Evolutionary conservation across 2,888 invertebrate genomes (phyloP).

Genomic region (Phasia obesa): DNA sequence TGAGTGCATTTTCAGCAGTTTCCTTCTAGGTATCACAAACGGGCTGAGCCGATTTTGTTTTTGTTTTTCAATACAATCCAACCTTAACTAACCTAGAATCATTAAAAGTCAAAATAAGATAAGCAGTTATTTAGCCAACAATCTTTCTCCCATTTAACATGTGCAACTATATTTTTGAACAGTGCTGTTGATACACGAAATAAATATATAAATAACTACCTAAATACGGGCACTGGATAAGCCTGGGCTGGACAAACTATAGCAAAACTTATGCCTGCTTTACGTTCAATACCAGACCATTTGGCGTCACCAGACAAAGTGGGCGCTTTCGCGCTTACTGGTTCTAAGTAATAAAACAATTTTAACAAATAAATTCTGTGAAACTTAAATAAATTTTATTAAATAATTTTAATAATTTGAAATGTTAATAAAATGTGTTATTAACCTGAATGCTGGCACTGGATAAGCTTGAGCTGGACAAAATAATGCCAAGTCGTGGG

Average conservation of each 20-base stretch:
- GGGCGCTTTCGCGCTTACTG: slow-evolving; percentile 88
- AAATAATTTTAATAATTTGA: neutral
- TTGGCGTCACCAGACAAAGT: slow-evolving; percentile 88
- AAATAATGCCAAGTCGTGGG: slow-evolving; percentile 86
- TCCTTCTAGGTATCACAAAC: too few species aligned
- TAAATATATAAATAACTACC: slow-evolving; percentile 81
- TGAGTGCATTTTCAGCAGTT: too few species aligned
- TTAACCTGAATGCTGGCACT: slow-evolving; percentile 86
- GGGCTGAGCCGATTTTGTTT: too few species aligned
- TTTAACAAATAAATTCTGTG: neutral
- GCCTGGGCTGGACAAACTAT: slow-evolving; percentile 90
- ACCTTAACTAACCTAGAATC: too few species aligned
- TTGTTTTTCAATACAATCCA: too few species aligned
- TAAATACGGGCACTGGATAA: slow-evolving; percentile 86
- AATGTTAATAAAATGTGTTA: neutral
- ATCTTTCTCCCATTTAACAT: too few species aligned
- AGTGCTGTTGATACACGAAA: too few species aligned
- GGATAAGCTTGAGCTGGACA: slow-evolving; percentile 92
- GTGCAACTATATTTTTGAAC: too few species aligned
- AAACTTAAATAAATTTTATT: too few species aligned
- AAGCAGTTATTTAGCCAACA: too few species aligned
- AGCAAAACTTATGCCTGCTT: slow-evolving; percentile 79
- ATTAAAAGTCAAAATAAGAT: too few species aligned
- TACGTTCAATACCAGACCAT: slow-evolving; percentile 85
- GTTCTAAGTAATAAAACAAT: slow-evolving; percentile 82